Evolutionary conservation across 1,140 invertebrate species (phyloP).

Genomic region (Vanessa tameamea): DNA sequence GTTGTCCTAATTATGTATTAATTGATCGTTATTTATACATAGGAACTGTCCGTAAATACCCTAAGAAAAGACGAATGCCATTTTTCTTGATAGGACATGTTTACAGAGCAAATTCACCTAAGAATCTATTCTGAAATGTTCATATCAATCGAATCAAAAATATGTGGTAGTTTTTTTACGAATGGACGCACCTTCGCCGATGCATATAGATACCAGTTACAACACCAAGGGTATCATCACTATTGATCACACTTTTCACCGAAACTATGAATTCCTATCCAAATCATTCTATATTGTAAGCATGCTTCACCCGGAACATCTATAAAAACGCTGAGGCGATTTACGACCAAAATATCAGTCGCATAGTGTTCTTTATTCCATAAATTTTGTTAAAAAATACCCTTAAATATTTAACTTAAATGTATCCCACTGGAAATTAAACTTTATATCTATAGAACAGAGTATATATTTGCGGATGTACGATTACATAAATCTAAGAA

Average conservation of each 20-base stretch:
- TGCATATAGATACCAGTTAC: too few species aligned
- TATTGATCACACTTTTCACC: neutral
- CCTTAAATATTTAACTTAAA: neutral
- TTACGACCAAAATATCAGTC: neutral
- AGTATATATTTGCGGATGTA: slow-evolving; percentile 9
- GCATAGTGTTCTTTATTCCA: neutral
- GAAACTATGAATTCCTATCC: neutral
- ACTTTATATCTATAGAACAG: slow-evolving; percentile 15
- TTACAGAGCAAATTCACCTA: too few species aligned
- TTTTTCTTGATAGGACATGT: too few species aligned
- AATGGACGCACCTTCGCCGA: too few species aligned
- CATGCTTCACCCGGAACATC: neutral
- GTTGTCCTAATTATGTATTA: too few species aligned
- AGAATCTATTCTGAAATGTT: too few species aligned
- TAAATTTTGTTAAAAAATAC: neutral
- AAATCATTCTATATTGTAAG: slow-evolving; percentile 14
- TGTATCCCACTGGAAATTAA: neutral
- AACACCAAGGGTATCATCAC: neutral
- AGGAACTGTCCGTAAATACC: too few species aligned
- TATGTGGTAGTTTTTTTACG: too few species aligned
- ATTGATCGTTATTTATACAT: too few species aligned
- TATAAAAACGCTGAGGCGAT: neutral
- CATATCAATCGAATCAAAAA: too few species aligned
- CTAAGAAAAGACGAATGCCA: too few species aligned
- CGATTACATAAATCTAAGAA: neutral